phyloP scores from a whole-genome alignment of 2,888 invertebrate species.

The Hedychridium roseum region DNA sequence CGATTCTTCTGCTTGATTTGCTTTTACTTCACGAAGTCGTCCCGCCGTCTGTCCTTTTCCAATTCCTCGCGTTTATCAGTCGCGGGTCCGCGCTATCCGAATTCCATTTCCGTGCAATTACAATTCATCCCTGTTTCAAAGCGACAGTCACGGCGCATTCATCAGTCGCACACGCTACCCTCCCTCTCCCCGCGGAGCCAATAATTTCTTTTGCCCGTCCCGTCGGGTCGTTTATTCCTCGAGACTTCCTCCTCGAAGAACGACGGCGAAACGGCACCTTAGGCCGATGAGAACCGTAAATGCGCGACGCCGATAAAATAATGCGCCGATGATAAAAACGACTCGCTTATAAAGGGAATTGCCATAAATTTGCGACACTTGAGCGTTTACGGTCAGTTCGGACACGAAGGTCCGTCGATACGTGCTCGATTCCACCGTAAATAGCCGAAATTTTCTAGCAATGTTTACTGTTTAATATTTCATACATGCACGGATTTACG shows the following conservation, averaged over 20 bases:
- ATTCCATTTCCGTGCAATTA: conserved; percentile 58
- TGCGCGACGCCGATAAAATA: background rate
- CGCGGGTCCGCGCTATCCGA: conserved; percentile 47
- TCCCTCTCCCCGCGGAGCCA: conserved; percentile 34
- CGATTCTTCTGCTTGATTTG: background rate
- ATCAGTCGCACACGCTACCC: conserved; percentile 35
- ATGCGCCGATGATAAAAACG: background rate
- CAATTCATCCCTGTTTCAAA: conserved; percentile 54
- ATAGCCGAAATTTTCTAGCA: too few relatives aligned
- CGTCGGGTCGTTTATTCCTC: too few relatives aligned
- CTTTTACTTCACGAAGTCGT: too few relatives aligned
- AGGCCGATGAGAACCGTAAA: too few relatives aligned
- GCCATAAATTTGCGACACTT: conserved; percentile 6
- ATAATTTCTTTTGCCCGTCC: conserved; percentile 43
- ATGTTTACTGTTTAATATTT: too few relatives aligned
- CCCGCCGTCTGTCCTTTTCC: too few relatives aligned
- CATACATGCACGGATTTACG: too few relatives aligned
- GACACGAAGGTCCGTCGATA: conserved; percentile 10
- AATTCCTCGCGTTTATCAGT: conserved; percentile 11
- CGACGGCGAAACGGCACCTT: too few relatives aligned
- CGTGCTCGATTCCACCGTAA: too few relatives aligned
- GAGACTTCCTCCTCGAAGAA: too few relatives aligned
- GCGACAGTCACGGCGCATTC: conserved; percentile 47
- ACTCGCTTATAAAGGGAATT: background rate
- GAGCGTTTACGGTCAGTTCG: conserved; percentile 7